Conservation (phyloP, 2,113 vertebrate species). For the Paradoxurus hermaphroditus region DNA sequence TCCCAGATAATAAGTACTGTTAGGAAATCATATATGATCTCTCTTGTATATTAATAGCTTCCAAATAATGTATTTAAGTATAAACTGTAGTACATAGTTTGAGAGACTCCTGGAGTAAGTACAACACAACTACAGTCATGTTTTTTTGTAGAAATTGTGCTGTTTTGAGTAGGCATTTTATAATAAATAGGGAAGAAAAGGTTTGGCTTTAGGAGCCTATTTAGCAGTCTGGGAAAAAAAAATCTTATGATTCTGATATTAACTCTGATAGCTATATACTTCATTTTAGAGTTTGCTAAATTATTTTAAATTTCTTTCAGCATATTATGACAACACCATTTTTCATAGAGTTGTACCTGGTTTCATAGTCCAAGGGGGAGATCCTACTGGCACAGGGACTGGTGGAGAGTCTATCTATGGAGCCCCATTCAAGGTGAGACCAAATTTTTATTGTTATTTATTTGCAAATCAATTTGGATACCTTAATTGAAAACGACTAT, state of each 20-base stretch:
- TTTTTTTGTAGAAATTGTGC: slow-evolving; percentile 19
- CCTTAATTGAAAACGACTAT: slow-evolving; percentile 10
- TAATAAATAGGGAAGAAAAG: slow-evolving; percentile 1
- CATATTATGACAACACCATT: slow-evolving; percentile 95
- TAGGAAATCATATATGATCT: not conserved
- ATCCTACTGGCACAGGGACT: slow-evolving; percentile 94
- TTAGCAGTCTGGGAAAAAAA: not conserved
- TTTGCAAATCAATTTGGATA: not conserved
- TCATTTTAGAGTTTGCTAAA: not conserved
- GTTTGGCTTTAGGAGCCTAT: slow-evolving; percentile 15
- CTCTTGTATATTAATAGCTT: not conserved
- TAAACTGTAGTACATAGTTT: slow-evolving; percentile 21
- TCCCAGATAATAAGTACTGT: not conserved
- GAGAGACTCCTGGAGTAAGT: slow-evolving; percentile 27
- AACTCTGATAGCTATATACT: not conserved
- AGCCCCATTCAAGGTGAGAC: slow-evolving; percentile 90
- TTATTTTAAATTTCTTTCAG: slow-evolving; percentile 77
- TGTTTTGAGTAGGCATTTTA: slow-evolving; percentile 7
- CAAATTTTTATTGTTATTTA: not conserved
- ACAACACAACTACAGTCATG: not conserved
- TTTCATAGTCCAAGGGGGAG: slow-evolving; percentile 97
- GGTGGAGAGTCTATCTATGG: slow-evolving; percentile 96
- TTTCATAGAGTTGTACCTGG: slow-evolving; percentile 97
- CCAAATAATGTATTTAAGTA: not conserved
- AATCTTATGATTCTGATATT: slow-evolving; percentile 1